Evolutionary conservation across 2,797 vertebrate species (phyloP), one percentile per base, ranked within the genome.

Genomic region (Leptodactylus fallax): DNA sequence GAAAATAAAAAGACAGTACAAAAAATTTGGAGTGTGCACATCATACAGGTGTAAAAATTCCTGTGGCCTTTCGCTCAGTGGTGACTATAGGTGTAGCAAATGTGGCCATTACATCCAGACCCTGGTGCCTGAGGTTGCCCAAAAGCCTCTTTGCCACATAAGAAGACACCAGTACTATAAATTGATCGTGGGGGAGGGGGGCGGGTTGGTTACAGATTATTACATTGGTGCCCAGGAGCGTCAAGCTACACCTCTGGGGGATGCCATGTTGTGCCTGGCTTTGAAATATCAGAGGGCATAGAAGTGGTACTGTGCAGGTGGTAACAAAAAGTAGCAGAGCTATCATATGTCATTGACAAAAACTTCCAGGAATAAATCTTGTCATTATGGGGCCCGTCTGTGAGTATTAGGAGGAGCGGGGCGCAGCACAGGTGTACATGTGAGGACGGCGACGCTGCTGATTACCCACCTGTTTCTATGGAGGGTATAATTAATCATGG

Each of bases 391-490:
- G 5, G 55, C 23, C 17, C 27, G 56, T 63, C 56, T 45, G 53
- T 36, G 79, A 80, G 21, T 61, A 80, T 23, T 13, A 16, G 58
- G 27, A 19, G 58, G 17, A n/a, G 56, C 27, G 14, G 14, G 58
- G 58, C 79, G 1, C 79, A n/a, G 27, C 58, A 21, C 79, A 80
- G 58, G 56, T 80, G 58, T 80, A n/a, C 27, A 7, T 7, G 27
- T 14, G 58, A 61, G 36, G 56, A 63, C 19, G 55, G 25, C 25
- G 25, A 60, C 16, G 25, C 55, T 58, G 55, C 56, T 77, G 74
- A 77, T 77, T 77, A 77, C 74, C 49, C 74, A 77, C 74, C 74
- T 77, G 74, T 77, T 77, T 23, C 27, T 80, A 21, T 36, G 25
- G 7, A 60, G 78, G 55, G 56, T 80, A 60, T 80, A 80, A 80